A percentile compares a stretch with the other conserved stretches of the same genome.
phyloP scores from a whole-genome alignment of 2,888 invertebrate genomes.

The Drosophila nr. medialis region DNA sequence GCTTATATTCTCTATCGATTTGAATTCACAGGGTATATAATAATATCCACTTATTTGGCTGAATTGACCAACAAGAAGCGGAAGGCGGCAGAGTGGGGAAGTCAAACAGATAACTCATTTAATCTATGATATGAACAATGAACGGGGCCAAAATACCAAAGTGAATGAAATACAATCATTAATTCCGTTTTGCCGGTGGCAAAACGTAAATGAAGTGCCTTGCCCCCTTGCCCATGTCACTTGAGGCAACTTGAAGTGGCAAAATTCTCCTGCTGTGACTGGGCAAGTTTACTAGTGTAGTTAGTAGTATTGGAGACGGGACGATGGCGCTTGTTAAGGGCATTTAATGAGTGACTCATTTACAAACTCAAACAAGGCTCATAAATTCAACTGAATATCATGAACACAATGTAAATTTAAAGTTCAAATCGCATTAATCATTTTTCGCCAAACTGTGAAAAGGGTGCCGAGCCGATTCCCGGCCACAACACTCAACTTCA shows the following conservation, averaged over 20 bases:
- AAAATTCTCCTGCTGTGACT: conserved; percentile 16
- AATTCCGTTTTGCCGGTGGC: conserved; percentile 66
- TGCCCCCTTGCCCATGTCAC: not conserved
- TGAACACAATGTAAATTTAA: conserved; percentile 79
- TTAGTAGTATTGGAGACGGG: conserved; percentile 10
- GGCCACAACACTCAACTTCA: not conserved
- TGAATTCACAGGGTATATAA: not conserved
- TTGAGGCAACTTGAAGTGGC: conserved; percentile 31
- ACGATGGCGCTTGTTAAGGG: conserved; percentile 57
- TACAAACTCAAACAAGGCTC: conserved; percentile 79
- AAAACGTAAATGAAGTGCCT: conserved; percentile 27
- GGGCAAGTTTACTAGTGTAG: conserved; percentile 39
- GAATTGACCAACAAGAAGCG: conserved; percentile 10
- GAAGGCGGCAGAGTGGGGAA: conserved; percentile 3
- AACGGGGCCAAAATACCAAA: conserved; percentile 41
- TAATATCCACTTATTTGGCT: conserved; percentile 30
- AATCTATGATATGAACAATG: conserved; percentile 44
- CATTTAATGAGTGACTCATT: conserved; percentile 80
- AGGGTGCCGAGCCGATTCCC: conserved; percentile 37
- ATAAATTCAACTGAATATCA: conserved; percentile 77
- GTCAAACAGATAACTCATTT: conserved; percentile 55
- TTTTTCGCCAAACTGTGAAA: conserved; percentile 65
- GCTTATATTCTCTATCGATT: not conserved
- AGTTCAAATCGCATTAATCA: conserved; percentile 78
- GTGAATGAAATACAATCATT: conserved; percentile 75